Conservation (phyloP, 2,888 invertebrate species). For the Ceramica pisi region DNA sequence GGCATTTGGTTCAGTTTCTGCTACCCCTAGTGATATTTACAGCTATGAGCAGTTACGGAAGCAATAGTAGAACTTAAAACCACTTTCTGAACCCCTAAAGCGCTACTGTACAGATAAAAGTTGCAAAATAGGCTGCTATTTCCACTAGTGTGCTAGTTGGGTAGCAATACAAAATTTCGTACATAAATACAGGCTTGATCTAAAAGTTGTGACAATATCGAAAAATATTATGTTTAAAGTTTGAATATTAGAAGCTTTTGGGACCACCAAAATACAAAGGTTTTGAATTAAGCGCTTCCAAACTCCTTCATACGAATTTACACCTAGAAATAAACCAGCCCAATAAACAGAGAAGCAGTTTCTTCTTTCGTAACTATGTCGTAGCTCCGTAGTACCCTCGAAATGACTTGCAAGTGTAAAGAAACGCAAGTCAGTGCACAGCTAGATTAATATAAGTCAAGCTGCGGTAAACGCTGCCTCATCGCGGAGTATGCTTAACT, state of each 20-base stretch:
- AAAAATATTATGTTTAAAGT: neutral
- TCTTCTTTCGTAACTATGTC: slow-evolving; percentile 52
- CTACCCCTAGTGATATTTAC: too few relatives aligned
- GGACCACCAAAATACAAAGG: neutral
- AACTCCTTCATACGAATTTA: neutral
- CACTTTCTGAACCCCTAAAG: too few relatives aligned
- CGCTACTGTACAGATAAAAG: too few relatives aligned
- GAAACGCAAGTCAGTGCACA: slow-evolving; percentile 82
- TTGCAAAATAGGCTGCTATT: too few relatives aligned
- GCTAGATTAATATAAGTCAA: slow-evolving; percentile 85
- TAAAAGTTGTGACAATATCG: neutral
- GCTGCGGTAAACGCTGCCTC: slow-evolving; percentile 72
- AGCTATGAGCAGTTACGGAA: too few relatives aligned
- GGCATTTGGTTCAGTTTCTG: too few relatives aligned
- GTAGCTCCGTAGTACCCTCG: slow-evolving; percentile 59
- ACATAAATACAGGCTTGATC: neutral
- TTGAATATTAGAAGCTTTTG: neutral
- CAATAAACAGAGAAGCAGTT: slow-evolving; percentile 3
- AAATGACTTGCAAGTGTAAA: slow-evolving; percentile 79
- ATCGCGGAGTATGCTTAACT: slow-evolving; percentile 69
- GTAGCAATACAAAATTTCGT: too few relatives aligned
- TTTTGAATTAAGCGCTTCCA: neutral
- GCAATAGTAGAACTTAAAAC: too few relatives aligned
- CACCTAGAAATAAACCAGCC: slow-evolving; percentile 16
- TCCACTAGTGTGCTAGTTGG: too few relatives aligned